Evolutionary conservation across 2,797 vertebrate species (phyloP), one percentile per base, ranked within the genome.

Genomic region (Distichodus sexfasciatus): DNA sequence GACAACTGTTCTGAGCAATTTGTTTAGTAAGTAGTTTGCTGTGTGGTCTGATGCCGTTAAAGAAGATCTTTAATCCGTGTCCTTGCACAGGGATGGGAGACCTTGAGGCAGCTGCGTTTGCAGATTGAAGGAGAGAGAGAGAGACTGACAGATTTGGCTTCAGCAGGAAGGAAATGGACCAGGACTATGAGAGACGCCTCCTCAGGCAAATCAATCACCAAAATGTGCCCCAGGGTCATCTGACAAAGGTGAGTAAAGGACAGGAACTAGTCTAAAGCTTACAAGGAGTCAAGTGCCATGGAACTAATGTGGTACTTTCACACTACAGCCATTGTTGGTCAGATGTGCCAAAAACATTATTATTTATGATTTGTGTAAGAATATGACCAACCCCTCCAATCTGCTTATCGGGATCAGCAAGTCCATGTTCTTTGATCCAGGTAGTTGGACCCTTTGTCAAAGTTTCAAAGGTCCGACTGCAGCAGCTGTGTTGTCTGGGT

Each of bases 151-250:
- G 41, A 31, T 24, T 55, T 74, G 55, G 51, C 40, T 72, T 73
- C 36, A 15, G 40, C 75, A 47, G 54, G 82, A 85, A 47, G 54
- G 82, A 85, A 54, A 93, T 93, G 92, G 92, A 93, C 84, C 91
- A 91, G 64, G 91, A 93, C 63, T 93, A 93, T 67, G 90, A 92
- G 82, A 88, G 90, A 69, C 83, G 92, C 72, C 87, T 93, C 73
- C 85, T 93, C 69, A 89, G 91, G 82, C 92, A 93, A 74, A 92
- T 92, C 72, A 92, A 93, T 82, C 86, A 89, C 77, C 92, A 93
- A 86, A 93, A 93, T 81, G 77, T 91, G 71, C 88, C 89, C 2
- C 87, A 90, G 54, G 73, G 80, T 71, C 87, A 83, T 8, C 77
- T 83, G 79, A 78, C 81, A n/a, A 90, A 90, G 87, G 92, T 92